A percentile compares a stretch with the other conserved stretches of the same genome.
These are phyloP conservation scores for Ia io DNA, from an alignment of 2,113 vertebrate genomes.

Conservation along the genomic window DNA sequence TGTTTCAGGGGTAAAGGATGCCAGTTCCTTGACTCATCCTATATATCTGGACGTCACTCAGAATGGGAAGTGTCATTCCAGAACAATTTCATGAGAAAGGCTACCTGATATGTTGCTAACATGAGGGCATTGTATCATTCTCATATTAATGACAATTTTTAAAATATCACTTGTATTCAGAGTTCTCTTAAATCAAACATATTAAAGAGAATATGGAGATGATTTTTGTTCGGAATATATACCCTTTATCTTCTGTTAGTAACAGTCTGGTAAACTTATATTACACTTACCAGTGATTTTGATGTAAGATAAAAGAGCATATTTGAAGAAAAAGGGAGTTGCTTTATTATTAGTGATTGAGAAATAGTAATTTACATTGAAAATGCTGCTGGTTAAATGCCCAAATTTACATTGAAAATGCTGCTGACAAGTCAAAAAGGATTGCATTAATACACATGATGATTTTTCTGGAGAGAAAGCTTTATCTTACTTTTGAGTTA, in stretches of 20 bases:
- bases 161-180: neutral
- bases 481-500: neutral
- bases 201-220: neutral
- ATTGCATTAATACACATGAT: neutral
- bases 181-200: neutral
- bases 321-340: neutral
- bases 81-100: neutral
- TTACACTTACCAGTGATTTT: neutral
- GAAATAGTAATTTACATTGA: neutral
- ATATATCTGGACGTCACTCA: neutral
- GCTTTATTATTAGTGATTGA: neutral
- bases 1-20: neutral
- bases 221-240: neutral
- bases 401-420: conserved; percentile 6
- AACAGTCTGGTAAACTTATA: neutral
- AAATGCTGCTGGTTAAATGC: neutral
- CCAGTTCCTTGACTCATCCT: neutral
- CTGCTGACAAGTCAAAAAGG: neutral
- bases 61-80: neutral
- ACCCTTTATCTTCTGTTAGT: neutral
- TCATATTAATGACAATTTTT: neutral
- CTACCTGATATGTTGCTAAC: neutral
- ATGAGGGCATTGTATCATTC: neutral
- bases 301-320: neutral
- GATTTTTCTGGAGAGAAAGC: neutral